phyloP scores from a whole-genome alignment of 2,113 vertebrate species.

The Trichechus manatus region DNA sequence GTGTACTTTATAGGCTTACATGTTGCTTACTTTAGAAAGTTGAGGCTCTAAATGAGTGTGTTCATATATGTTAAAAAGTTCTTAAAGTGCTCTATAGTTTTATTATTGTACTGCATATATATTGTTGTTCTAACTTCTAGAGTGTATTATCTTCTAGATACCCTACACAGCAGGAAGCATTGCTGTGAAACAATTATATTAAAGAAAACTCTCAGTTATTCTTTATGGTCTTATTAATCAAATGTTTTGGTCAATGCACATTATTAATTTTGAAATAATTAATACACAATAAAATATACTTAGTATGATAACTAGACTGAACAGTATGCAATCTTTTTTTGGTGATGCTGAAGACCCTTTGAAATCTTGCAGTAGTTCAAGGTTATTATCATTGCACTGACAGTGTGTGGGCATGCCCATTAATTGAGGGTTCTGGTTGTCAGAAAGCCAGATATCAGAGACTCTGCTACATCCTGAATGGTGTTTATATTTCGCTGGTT shows the following conservation, averaged over 20 bases:
- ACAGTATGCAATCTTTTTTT: constrained; percentile 66
- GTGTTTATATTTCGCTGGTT: constrained; percentile 24
- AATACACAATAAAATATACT: constrained; percentile 73
- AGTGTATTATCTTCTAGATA: constrained; percentile 11
- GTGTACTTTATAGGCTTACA: constrained; percentile 28
- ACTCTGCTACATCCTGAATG: background rate
- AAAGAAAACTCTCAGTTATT: constrained; percentile 61
- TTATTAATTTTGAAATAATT: constrained; percentile 64
- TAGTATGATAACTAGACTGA: constrained; percentile 65
- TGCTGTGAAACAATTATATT: constrained; percentile 59
- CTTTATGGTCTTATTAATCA: constrained; percentile 65
- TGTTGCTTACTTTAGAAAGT: constrained; percentile 45
- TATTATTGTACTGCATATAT: constrained; percentile 56
- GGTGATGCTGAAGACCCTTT: constrained; percentile 63
- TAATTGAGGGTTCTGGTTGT: constrained; percentile 22
- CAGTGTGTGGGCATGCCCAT: background rate
- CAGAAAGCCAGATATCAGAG: constrained; percentile 57
- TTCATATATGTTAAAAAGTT: constrained; percentile 62
- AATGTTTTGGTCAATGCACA: constrained; percentile 62
- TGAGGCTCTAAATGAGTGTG: background rate
- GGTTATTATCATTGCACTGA: constrained; percentile 21
- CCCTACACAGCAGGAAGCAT: constrained; percentile 15
- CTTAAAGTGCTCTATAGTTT: constrained; percentile 42
- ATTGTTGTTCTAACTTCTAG: constrained; percentile 50
- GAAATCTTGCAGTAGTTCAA: constrained; percentile 52